Conservation (phyloP, 2,797 vertebrate species). For the Ptychadena robeensis region DNA sequence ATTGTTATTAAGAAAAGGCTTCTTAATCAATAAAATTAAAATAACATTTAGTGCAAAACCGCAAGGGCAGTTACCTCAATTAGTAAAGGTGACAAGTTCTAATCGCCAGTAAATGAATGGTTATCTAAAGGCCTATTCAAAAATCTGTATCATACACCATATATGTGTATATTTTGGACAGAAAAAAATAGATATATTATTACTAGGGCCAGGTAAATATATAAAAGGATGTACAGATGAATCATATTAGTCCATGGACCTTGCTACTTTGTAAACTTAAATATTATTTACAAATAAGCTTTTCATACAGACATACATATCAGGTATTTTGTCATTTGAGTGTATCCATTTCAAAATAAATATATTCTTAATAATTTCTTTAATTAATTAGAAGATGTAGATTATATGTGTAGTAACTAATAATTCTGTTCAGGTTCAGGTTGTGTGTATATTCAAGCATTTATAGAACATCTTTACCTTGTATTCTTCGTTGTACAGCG, state of each 20-base stretch:
- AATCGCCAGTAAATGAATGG: not conserved
- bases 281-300: not conserved
- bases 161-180: not conserved
- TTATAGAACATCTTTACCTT: not conserved
- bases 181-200: not conserved
- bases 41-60: too few species aligned
- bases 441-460: not conserved
- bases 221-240: not conserved
- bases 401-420: not conserved
- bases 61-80: not conserved
- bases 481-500: not conserved
- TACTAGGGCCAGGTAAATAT: not conserved
- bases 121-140: not conserved
- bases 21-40: too few species aligned
- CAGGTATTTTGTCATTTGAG: not conserved
- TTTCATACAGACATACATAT: not conserved
- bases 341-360: not conserved
- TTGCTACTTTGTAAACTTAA: not conserved
- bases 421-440: too few species aligned
- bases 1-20: too few species aligned
- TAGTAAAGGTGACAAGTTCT: not conserved
- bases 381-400: not conserved
- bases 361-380: not conserved
- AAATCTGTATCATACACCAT: not conserved
- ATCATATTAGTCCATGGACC: not conserved